Conservation (phyloP, 2,888 invertebrate genomes). For the Netelia melanura region DNA sequence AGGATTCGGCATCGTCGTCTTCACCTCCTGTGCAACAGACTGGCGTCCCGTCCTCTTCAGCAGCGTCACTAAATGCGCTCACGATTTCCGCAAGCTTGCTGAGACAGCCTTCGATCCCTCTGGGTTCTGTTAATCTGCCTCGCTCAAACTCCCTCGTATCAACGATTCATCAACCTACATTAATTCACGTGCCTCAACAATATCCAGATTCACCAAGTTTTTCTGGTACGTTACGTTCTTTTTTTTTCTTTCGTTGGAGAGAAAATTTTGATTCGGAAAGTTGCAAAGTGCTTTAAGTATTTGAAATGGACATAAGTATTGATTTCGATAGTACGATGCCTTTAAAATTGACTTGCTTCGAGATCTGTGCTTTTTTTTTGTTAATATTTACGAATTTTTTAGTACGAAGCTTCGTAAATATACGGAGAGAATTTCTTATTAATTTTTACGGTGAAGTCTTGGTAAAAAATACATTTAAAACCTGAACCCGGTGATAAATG, state of each 20-base stretch:
- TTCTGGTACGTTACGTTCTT: constrained; percentile 32
- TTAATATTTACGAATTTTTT: too few relatives aligned
- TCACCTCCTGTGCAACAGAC: constrained; percentile 46
- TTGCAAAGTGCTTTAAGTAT: too few relatives aligned
- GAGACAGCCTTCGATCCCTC: constrained; percentile 33
- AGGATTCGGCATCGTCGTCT: constrained; percentile 61
- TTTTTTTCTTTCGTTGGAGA: not conserved
- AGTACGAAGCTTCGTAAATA: too few relatives aligned
- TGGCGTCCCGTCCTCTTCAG: constrained; percentile 37
- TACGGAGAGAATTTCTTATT: too few relatives aligned
- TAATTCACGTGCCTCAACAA: constrained; percentile 51
- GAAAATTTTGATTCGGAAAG: not conserved
- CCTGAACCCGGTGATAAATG: too few relatives aligned
- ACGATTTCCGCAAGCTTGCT: constrained; percentile 35
- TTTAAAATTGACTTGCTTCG: too few relatives aligned
- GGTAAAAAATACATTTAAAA: too few relatives aligned
- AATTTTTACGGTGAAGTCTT: too few relatives aligned
- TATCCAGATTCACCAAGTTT: constrained; percentile 52
- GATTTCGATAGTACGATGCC: too few relatives aligned
- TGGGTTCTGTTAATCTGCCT: constrained; percentile 1
- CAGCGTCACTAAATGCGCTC: constrained; percentile 48
- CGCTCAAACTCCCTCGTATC: constrained; percentile 27
- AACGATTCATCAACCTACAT: constrained; percentile 45
- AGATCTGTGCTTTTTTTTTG: too few relatives aligned
- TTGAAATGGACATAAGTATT: too few relatives aligned